Base-by-base conservation (phyloP, 2,797 vertebrate genomes). In the Coregonus suidteri region DNA sequence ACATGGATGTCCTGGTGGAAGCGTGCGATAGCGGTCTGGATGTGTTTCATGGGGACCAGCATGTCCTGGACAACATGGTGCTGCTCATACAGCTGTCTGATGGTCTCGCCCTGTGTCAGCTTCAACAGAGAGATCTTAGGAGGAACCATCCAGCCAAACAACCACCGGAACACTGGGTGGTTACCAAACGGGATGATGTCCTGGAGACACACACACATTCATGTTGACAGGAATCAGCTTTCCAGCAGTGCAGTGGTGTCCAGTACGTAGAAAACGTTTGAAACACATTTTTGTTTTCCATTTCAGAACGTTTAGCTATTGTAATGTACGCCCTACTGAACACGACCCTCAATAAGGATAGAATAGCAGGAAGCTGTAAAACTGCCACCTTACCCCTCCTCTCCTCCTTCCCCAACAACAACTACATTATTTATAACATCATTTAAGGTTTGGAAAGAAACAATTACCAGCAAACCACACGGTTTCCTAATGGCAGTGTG, bases 111-210 rank as follows among this genome's bases (percentile, higher is more conserved):
- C 92, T 99, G 98, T 1, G 98, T 99, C 81, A 99, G 95, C 90
- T 99, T 99, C 79, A 99, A 78, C 87, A 99, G 90, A 0, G 98
- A 98, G 92, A 99, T 99, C 93, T 99, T 99, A 0, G 98, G 98
- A 77, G 98, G 98, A 62, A 98, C 97, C 97, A 99, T 97, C 98
- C 98, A 99, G 16, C 98, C 98, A 16, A 99, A 97, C 25, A 98
- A 84, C 91, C 96, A 98, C 71, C 98, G 96, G 84, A 99, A 99
- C 78, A 96, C 6, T 0, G 95, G 95, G 87, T 98, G 96, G 88
- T 99, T 99, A 77, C 98, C 98, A 4, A 99, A 99, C 1, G 98
- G 98, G 86, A 99, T 99, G 25, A 99, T 99, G 62, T 99, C 98
- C 98, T 99, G 84, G 3, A 80, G 59, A 53, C 62, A 80, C 35